These are phyloP conservation scores for Helicoverpa armigera DNA, from an alignment of 1,140 invertebrate genomes.

Conservation along the genomic window DNA sequence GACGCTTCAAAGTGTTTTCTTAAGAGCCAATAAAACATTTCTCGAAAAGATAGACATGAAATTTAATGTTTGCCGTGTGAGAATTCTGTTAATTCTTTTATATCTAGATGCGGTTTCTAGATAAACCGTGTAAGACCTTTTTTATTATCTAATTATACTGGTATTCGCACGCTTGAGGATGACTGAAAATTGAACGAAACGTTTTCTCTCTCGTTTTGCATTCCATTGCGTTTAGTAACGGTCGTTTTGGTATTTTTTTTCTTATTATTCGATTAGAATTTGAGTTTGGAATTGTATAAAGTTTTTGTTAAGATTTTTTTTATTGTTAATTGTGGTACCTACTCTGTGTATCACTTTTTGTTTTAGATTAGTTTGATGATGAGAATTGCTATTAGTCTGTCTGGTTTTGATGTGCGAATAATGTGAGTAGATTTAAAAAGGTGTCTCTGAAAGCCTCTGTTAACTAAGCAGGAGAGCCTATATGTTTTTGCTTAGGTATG, in stretches of 20 bases:
- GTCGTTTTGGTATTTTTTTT: conserved; percentile 34
- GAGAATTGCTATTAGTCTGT: background rate
- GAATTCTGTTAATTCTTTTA: background rate
- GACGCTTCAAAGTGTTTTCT: conserved; percentile 13
- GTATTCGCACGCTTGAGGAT: conserved; percentile 26
- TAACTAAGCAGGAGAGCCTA: too few species aligned
- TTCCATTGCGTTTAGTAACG: conserved; percentile 35
- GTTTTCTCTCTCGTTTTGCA: conserved; percentile 42
- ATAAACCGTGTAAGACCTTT: conserved; percentile 26
- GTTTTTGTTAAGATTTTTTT: conserved; percentile 14
- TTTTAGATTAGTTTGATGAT: background rate
- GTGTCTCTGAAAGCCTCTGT: too few species aligned
- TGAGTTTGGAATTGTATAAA: conserved; percentile 1
- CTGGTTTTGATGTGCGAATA: conserved; percentile 20
- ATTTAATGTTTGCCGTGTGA: background rate
- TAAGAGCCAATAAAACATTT: background rate
- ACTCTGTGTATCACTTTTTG: background rate
- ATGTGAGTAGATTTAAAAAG: background rate
- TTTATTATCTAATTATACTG: conserved; percentile 34
- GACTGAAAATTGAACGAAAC: conserved; percentile 34
- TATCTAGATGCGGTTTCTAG: conserved; percentile 7
- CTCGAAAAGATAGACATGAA: background rate
- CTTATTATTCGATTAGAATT: conserved; percentile 17
- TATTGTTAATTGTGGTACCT: background rate
- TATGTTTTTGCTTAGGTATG: too few species aligned